Evolutionary conservation across 2,113 vertebrate genomes (phyloP), one percentile per base, ranked within the genome.

Genomic region (Nanorana parkeri): DNA sequence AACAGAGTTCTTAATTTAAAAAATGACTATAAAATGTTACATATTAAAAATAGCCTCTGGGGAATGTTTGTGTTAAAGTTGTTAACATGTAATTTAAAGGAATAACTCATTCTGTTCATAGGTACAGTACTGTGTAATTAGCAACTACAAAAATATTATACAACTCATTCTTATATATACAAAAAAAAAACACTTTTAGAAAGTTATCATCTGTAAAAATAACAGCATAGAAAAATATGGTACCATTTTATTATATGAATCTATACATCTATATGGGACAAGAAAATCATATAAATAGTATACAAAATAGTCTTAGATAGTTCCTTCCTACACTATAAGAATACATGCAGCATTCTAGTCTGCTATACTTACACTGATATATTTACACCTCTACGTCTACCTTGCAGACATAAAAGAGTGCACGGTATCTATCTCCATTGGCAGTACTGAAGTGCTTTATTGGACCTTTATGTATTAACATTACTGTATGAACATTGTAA

Each of bases 341-440:
- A 36, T 16, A 47, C 10, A 60, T 23, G 51, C 51, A 68, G 21
- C 6, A 15, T 23, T 71, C 11, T 36, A 56, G 24, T 4, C 0
- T 51, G 15, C 6, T 17, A 20, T 4, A 2, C 54, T 56, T 58
- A 32, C 6, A 75, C 24, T 36, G 0, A 36, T 61, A n/a, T 79
- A 79, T 82, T 75, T 75, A 82, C 71, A 82, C 15, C 67, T 73
- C 24, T 81, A 64, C 23, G 60, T 74, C 80, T 81, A 75, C 63
- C 17, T 26, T 75, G 80, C 80, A 82, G 80, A 81, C 69, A 81
- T 81, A 81, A 36, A 36, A 72, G 64, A 23, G 3, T 7, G 19
- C 24, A 65, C 36, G 17, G 58, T 56, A 10, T 15, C 47, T 60
- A 17, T 26, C 26, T 17, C 29, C 13, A 65, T 20, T 58, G 16